Percentiles rank a stretch among this genome's conserved stretches.
These are phyloP conservation scores for Chaetoderma sp. DNA, from an alignment of 2,888 invertebrate species.

Conservation along the genomic window DNA sequence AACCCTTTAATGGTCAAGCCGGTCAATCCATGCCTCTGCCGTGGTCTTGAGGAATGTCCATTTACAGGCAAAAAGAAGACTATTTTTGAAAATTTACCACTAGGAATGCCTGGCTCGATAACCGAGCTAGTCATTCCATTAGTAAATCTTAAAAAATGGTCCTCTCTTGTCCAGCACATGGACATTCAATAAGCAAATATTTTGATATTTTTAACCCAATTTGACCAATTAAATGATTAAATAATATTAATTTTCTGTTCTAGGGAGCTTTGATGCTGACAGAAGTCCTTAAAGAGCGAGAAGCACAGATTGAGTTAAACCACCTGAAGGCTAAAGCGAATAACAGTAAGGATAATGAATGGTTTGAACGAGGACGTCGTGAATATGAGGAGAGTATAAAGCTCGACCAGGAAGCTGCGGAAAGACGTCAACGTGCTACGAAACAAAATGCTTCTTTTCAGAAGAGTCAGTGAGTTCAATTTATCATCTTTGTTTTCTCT, in stretches of 20 bases:
- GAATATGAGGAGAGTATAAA: slow-evolving; percentile 62
- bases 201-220: too few relatives aligned
- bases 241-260: neutral
- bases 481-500: neutral
- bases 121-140: too few relatives aligned
- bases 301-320: slow-evolving; percentile 69
- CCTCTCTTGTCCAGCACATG: too few relatives aligned
- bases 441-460: slow-evolving; percentile 54
- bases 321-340: slow-evolving; percentile 53
- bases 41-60: too few relatives aligned
- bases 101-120: too few relatives aligned
- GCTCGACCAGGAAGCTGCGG: slow-evolving; percentile 57
- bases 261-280: slow-evolving; percentile 68
- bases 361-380: slow-evolving; percentile 45
- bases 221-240: too few relatives aligned
- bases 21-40: too few relatives aligned
- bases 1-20: too few relatives aligned
- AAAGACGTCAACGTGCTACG: slow-evolving; percentile 45
- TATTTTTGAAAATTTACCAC: too few relatives aligned
- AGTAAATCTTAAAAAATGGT: too few relatives aligned
- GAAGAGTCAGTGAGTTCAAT: slow-evolving; percentile 59
- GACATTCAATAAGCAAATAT: too few relatives aligned
- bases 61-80: too few relatives aligned
- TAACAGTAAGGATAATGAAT: slow-evolving; percentile 55
- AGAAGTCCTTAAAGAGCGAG: slow-evolving; percentile 69